Evolutionary conservation across 2,113 vertebrate species (phyloP), one percentile per base, ranked within the genome.

Genomic region (Vulpes ferrilata): DNA sequence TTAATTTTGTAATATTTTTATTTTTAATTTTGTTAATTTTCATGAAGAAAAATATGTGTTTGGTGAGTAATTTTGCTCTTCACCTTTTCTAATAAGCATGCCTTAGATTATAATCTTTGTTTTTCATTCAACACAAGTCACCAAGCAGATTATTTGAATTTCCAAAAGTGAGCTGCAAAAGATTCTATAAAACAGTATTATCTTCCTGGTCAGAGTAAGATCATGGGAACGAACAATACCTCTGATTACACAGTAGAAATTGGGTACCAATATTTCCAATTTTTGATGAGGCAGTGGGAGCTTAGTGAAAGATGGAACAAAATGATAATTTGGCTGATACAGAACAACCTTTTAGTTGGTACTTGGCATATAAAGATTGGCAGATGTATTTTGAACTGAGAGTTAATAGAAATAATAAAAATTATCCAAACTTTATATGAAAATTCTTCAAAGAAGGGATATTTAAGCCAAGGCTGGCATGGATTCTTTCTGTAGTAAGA

Each of bases 371-470:
- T 57, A 73, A 97, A 25, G 93, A 90, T 74, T 96, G 86, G 82
- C 76, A 96, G 76, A 91, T 93, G 43, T 89, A 84, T 94, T 87
- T 79, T 43, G 90, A 95, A 95, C n/a, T 71, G 57, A 94, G 15
- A 87, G 38, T 94, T 92, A 88, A 57, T 93, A 79, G 55, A 84
- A 78, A 92, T 90, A 80, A 93, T 62, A 69, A 81, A 97, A 80
- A 78, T 59, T 89, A 64, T 25, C 17, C 48, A 48, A 86, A 95
- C 35, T 97, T 91, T 8, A 74, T 8, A 74, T 59, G 11, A 35
- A 76, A 95, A 88, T 94, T 82, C 32, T 96, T 96, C 62, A 92
- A 82, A 96, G 62, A 91, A 73, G 48, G 5, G 15, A 69, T 93
- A 19, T 92, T 90, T 94, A 57, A 96, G 22, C 71, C 73, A 81